These are phyloP conservation scores for Ptilodon capucinus DNA, from an alignment of 2,888 invertebrate species.

Conservation along the genomic window DNA sequence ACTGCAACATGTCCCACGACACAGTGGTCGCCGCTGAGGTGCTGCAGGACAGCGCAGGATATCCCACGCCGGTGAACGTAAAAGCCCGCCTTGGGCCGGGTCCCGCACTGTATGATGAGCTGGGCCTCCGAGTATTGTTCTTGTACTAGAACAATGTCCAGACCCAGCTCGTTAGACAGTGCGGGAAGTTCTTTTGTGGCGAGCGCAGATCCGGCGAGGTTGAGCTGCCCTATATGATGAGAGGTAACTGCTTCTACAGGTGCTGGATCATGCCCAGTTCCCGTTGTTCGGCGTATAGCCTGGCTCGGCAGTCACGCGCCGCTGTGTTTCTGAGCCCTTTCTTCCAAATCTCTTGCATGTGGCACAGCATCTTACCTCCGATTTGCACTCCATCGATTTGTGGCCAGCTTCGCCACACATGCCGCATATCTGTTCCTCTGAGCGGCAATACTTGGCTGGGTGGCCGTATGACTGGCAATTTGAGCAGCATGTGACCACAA, in stretches of 20 bases:
- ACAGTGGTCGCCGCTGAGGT: slow-evolving; percentile 19
- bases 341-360: slow-evolving; percentile 22
- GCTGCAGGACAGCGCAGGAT: too few species aligned
- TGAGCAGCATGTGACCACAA: slow-evolving; percentile 16
- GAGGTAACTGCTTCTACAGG: not conserved
- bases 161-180: slow-evolving; percentile 11
- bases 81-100: slow-evolving; percentile 19
- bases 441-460: slow-evolving; percentile 28
- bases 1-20: slow-evolving; percentile 1
- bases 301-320: slow-evolving; percentile 16
- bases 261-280: slow-evolving; percentile 4
- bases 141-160: slow-evolving; percentile 28
- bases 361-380: slow-evolving; percentile 10
- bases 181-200: slow-evolving; percentile 21
- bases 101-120: not conserved
- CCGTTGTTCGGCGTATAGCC: slow-evolving; percentile 15
- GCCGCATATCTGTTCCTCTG: slow-evolving; percentile 10
- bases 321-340: slow-evolving; percentile 5
- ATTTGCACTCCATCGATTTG: slow-evolving; percentile 1
- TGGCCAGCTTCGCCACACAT: slow-evolving; percentile 25
- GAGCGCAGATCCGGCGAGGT: slow-evolving; percentile 12
- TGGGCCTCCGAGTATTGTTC: slow-evolving; percentile 19
- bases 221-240: slow-evolving; percentile 19
- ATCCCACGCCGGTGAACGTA: slow-evolving; percentile 9
- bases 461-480: slow-evolving; percentile 41